These are phyloP conservation scores for Anguilla marmorata DNA, from an alignment of 2,797 vertebrate genomes.

Conservation along the genomic window DNA sequence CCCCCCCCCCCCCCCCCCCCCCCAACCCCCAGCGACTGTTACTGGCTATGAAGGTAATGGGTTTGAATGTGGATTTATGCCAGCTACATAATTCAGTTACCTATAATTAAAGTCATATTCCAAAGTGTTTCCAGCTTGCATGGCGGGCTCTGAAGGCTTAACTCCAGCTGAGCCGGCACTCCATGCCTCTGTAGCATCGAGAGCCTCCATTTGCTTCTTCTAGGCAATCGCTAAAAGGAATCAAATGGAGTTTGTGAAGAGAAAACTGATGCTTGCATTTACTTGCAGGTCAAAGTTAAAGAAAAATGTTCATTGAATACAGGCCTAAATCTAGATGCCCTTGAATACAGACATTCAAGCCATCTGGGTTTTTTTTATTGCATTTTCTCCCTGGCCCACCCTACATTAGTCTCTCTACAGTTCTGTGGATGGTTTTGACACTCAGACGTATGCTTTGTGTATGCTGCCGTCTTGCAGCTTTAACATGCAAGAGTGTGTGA, in stretches of 20 bases:
- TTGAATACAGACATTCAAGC: not conserved
- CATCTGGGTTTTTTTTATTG: not conserved
- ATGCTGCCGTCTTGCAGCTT: not conserved
- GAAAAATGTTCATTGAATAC: not conserved
- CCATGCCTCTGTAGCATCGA: not conserved
- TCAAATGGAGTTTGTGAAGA: not conserved
- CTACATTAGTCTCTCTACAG: not conserved
- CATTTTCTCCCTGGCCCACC: not conserved
- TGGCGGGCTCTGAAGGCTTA: not conserved
- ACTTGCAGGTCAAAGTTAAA: not conserved
- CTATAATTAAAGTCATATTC: not conserved
- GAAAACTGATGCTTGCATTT: not conserved
- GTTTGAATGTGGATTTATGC: not conserved
- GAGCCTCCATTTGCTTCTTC: not conserved
- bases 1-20: not conserved
- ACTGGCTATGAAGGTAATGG: not conserved
- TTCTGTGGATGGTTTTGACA: not conserved
- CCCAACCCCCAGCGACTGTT: not conserved
- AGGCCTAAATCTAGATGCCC: not conserved
- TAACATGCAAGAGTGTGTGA: not conserved
- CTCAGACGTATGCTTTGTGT: not conserved
- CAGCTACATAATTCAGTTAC: not conserved
- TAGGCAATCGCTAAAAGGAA: not conserved
- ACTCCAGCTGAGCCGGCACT: not conserved
- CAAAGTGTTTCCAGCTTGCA: not conserved